A percentile compares a stretch with the other conserved stretches of the same genome.
Evolutionary conservation across 2,888 invertebrate genomes (phyloP).

Genomic region (Drosophila lutescens): DNA sequence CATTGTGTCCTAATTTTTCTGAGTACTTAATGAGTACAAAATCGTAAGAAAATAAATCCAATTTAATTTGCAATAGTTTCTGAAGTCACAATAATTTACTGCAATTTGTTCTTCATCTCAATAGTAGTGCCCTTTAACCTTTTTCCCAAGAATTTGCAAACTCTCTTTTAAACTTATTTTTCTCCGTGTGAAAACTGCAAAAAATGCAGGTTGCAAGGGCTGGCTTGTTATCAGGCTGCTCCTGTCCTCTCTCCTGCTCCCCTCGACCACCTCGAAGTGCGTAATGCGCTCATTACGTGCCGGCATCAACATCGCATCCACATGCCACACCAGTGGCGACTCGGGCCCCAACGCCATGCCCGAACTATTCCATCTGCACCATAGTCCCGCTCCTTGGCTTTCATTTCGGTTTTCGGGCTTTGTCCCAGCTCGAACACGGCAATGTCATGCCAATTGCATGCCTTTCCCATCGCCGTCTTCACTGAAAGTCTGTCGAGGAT

Average conservation of each 20-base stretch:
- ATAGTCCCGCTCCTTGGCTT: constrained; percentile 3
- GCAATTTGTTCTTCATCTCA: no score
- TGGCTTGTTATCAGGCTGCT: constrained; percentile 61
- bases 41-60: no score
- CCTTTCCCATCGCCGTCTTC: constrained; percentile 56
- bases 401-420: constrained; percentile 51
- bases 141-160: no score
- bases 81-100: no score
- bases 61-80: no score
- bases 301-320: constrained; percentile 57
- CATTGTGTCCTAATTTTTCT: no score
- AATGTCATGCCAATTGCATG: constrained; percentile 72
- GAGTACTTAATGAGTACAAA: no score
- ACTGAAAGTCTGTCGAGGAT: constrained; percentile 6
- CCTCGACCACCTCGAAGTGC: constrained; percentile 50
- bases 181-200: constrained; percentile 5
- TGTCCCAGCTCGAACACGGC: constrained; percentile 57
- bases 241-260: constrained; percentile 5
- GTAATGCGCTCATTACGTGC: constrained; percentile 79
- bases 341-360: constrained; percentile 23
- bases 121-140: neutral
- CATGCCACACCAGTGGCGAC: constrained; percentile 53
- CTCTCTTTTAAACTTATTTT: neutral
- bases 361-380: constrained; percentile 19
- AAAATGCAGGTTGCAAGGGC: constrained; percentile 7